phyloP scores from a whole-genome alignment of 2,113 vertebrate species.

The Heliornis fulica region DNA sequence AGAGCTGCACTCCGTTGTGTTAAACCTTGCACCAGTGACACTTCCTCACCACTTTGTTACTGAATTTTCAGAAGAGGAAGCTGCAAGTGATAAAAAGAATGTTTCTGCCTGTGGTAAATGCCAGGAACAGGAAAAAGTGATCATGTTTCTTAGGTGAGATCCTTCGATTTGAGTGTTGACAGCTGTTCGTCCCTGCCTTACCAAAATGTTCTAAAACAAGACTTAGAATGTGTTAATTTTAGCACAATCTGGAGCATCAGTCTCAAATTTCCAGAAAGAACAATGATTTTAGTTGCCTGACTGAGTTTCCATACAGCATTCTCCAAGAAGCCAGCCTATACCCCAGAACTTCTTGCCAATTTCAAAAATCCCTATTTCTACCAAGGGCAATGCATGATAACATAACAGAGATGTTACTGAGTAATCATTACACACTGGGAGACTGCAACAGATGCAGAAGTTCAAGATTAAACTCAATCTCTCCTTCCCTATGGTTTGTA shows the following conservation, averaged over 20 bases:
- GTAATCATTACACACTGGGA: neutral
- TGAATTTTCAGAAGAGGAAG: neutral
- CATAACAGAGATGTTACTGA: neutral
- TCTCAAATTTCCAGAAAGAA: neutral
- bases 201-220: neutral
- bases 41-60: neutral
- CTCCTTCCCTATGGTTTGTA: neutral
- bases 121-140: neutral
- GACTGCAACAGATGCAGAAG: neutral
- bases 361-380: neutral
- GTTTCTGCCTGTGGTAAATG: neutral
- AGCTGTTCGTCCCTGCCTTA: neutral
- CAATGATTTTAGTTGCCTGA: neutral
- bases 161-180: neutral
- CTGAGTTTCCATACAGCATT: neutral
- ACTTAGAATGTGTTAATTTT: neutral
- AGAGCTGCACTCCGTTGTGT: neutral
- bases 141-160: neutral
- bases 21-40: neutral
- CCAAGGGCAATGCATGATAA: neutral
- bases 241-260: neutral
- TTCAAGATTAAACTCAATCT: neutral
- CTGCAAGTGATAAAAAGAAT: neutral
- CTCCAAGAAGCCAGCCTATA: neutral
- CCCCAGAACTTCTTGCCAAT: neutral